Base-by-base conservation (phyloP, 2,113 vertebrate species). In the Porphyrio hochstetteri region DNA sequence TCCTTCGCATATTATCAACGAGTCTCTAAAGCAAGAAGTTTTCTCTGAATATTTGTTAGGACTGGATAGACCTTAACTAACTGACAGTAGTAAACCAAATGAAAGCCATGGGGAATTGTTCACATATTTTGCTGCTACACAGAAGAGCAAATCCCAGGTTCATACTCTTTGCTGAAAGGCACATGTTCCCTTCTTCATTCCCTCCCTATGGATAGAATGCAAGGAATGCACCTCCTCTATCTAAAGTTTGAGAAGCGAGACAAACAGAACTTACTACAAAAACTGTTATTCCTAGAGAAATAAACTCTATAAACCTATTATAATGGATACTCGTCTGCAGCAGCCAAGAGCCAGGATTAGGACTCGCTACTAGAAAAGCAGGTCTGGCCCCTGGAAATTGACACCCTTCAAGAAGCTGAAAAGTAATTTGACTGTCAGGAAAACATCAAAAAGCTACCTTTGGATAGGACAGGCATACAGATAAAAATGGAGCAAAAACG, bases 141-240 rank as follows among this genome's bases (percentile, higher is more conserved):
- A 42, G 29, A 91, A 81, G 6, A 89, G 20, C 48, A 91, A 90
- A 94, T 82, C 35, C 18, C 27, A 72, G 29, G 44, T 92, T 91
- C 85, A 82, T 25, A 55, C 17, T 31, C 46, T 50, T 44, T 40
- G 69, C 63, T 53, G 64, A 82, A 92, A 86, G 29, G 85, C 65
- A 95, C 2, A 0, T 9, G 56, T 61, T 86, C 33, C 53, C 52
- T 75, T 77, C 95, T 91, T 84, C 80, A 78, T 44, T 92, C 63
- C 59, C 35, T 72, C 77, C 53, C 52, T 85, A 50, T 1, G 48
- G 60, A 83, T 0, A 91, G 82, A 92, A 92, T 52, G 72, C 48
- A 81, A 96, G 64, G 72, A 95, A 96, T 70, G 67, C 55, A 88
- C 40, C 42, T 88, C 69, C 88, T 67, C 42, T 38, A 16, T 56